These are phyloP conservation scores for Lasioglossum zephyrum DNA, from an alignment of 2,888 invertebrate genomes.

Conservation along the genomic window DNA sequence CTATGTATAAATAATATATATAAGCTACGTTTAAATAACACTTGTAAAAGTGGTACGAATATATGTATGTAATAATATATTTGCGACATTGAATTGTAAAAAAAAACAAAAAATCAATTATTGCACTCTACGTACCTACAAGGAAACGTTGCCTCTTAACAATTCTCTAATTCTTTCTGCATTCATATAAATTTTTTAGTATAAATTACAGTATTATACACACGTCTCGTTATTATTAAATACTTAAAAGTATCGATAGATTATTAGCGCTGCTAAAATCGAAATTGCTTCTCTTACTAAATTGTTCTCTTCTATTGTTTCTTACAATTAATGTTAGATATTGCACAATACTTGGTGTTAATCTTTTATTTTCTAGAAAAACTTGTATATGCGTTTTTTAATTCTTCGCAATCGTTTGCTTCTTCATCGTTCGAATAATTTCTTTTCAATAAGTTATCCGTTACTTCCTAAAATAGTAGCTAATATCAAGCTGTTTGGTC, in stretches of 20 bases:
- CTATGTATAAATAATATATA: constrained; percentile 59
- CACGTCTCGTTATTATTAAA: constrained; percentile 51
- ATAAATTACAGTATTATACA: constrained; percentile 67
- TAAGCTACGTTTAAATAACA: constrained; percentile 46
- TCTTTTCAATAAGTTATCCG: constrained; percentile 40
- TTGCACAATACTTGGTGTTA: constrained; percentile 76
- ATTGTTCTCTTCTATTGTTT: constrained; percentile 50
- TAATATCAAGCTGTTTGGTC: constrained; percentile 68
- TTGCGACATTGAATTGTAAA: constrained; percentile 35
- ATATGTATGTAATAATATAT: constrained; percentile 24
- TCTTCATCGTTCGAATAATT: constrained; percentile 36
- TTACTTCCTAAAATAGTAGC: constrained; percentile 48
- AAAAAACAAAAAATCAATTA: constrained; percentile 26
- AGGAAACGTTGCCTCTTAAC: constrained; percentile 39
- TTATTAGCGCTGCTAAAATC: constrained; percentile 60
- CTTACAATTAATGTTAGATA: constrained; percentile 65
- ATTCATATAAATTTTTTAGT: constrained; percentile 65
- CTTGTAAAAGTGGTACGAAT: constrained; percentile 41
- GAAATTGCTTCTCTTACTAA: constrained; percentile 62
- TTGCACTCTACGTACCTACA: constrained; percentile 38
- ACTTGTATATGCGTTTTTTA: constrained; percentile 57
- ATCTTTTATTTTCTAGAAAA: constrained; percentile 63
- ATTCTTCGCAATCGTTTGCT: constrained; percentile 35
- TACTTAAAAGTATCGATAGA: constrained; percentile 59
- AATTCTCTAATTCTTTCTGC: constrained; percentile 55